Evolutionary conservation across 2,888 invertebrate species (phyloP).

Genomic region (Quadriops clusia): DNA sequence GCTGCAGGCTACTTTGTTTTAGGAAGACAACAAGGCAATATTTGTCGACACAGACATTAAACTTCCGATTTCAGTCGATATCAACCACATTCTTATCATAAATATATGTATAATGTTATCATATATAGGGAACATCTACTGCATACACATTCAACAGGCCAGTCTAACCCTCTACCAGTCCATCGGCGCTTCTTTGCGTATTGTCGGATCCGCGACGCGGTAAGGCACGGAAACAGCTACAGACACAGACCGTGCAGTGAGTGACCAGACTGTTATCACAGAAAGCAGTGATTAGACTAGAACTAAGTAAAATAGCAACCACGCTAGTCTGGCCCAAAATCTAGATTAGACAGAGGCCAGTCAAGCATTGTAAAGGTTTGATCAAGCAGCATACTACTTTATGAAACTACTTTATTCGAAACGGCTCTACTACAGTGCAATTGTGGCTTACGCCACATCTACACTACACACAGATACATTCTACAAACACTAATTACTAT

Average conservation of each 20-base stretch:
- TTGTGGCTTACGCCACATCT: slow-evolving; percentile 26
- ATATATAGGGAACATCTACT: slow-evolving; percentile 19
- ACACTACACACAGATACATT: slow-evolving; percentile 38
- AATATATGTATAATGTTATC: too few species aligned
- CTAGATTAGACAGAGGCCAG: slow-evolving; percentile 14
- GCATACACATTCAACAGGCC: slow-evolving; percentile 33
- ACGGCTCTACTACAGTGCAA: slow-evolving; percentile 43
- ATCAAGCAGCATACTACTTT: slow-evolving; percentile 42
- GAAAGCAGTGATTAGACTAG: slow-evolving; percentile 35
- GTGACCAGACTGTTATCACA: slow-evolving; percentile 36
- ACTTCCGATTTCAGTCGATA: slow-evolving; percentile 8
- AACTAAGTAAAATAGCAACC: slow-evolving; percentile 23
- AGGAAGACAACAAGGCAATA: slow-evolving; percentile 35
- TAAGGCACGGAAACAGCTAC: slow-evolving; percentile 36
- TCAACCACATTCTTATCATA: slow-evolving; percentile 13
- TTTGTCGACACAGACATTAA: slow-evolving; percentile 11
- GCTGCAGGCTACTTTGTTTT: too few species aligned
- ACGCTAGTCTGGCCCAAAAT: slow-evolving; percentile 21
- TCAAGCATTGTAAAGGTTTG: slow-evolving; percentile 22
- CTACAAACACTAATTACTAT: slow-evolving; percentile 34
- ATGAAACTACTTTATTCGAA: slow-evolving; percentile 45
- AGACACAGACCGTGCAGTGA: slow-evolving; percentile 37
- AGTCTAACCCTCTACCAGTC: slow-evolving; percentile 23
- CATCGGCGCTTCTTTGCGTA: slow-evolving; percentile 18
- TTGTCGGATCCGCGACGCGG: slow-evolving; percentile 26